Conservation (phyloP, 1,140 invertebrate species). For the Drosophila ercepeae region DNA sequence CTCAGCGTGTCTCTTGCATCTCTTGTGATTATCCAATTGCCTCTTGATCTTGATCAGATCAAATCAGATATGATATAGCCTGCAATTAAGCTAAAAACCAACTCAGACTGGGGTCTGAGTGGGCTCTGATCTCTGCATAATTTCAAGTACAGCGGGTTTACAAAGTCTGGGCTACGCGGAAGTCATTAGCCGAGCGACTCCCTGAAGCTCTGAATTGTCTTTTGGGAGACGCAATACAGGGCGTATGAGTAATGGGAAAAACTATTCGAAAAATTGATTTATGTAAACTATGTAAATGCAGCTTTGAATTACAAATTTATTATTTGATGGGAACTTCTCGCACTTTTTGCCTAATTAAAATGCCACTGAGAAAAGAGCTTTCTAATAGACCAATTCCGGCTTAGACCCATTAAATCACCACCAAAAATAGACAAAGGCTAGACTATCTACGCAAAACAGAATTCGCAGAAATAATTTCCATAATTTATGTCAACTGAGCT, state of each 20-base stretch:
- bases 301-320: conserved; percentile 3
- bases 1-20: conserved; percentile 16
- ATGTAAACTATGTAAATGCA: conserved; percentile 19
- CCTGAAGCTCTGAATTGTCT: conserved; percentile 26
- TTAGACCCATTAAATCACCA: conserved; percentile 16
- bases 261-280: conserved; percentile 1
- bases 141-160: conserved; percentile 66
- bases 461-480: conserved; percentile 54
- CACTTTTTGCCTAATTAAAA: not conserved
- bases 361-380: not conserved
- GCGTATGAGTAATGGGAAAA: conserved; percentile 27
- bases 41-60: conserved; percentile 40
- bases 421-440: conserved; percentile 39
- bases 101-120: too few relatives aligned
- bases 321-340: conserved; percentile 18
- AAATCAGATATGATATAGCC: not conserved
- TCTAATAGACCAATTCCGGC: conserved; percentile 25
- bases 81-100: conserved; percentile 3
- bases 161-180: conserved; percentile 53
- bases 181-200: conserved; percentile 34
- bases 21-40: conserved; percentile 46
- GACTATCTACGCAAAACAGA: conserved; percentile 38
- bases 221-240: conserved; percentile 19
- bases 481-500: conserved; percentile 65
- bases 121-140: conserved; percentile 56